Conservation (phyloP, 2,113 vertebrate genomes). For the Cephalopholis sonnerati region DNA sequence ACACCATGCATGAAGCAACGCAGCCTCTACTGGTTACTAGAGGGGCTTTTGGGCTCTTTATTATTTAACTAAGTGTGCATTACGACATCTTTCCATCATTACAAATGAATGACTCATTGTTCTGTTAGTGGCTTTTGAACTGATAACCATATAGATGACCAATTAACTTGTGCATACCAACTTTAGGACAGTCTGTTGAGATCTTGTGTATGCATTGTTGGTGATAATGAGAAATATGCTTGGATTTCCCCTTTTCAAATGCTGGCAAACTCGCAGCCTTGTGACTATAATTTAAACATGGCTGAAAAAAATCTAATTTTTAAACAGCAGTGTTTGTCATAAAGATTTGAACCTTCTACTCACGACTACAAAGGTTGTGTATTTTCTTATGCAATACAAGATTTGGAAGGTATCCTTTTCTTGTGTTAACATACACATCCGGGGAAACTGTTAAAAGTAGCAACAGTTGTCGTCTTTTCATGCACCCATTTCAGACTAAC, state of each 20-base stretch:
- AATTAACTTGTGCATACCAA: constrained; percentile 46
- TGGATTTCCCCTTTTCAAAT: constrained; percentile 60
- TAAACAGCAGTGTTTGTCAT: neutral
- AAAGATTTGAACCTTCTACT: neutral
- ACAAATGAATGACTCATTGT: constrained; percentile 61
- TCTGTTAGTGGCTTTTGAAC: constrained; percentile 46
- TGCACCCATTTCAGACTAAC: constrained; percentile 19
- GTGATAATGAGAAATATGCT: constrained; percentile 42
- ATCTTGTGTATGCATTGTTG: constrained; percentile 57
- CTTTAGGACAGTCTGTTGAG: constrained; percentile 26
- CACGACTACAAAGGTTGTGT: neutral
- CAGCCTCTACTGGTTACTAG: constrained; percentile 20
- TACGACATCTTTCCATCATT: constrained; percentile 40
- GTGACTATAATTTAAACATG: constrained; percentile 68
- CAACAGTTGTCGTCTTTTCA: neutral
- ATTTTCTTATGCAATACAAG: neutral
- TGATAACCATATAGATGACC: constrained; percentile 34
- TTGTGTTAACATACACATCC: neutral
- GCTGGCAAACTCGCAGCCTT: constrained; percentile 40
- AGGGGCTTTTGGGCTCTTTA: constrained; percentile 27
- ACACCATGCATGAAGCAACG: neutral
- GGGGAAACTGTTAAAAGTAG: constrained; percentile 27
- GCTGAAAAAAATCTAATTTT: constrained; percentile 37
- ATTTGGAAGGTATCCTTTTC: neutral
- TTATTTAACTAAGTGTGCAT: constrained; percentile 59